Evolutionary conservation across 1,140 invertebrate species (phyloP).

Genomic region (Drosophila rhopaloa): DNA sequence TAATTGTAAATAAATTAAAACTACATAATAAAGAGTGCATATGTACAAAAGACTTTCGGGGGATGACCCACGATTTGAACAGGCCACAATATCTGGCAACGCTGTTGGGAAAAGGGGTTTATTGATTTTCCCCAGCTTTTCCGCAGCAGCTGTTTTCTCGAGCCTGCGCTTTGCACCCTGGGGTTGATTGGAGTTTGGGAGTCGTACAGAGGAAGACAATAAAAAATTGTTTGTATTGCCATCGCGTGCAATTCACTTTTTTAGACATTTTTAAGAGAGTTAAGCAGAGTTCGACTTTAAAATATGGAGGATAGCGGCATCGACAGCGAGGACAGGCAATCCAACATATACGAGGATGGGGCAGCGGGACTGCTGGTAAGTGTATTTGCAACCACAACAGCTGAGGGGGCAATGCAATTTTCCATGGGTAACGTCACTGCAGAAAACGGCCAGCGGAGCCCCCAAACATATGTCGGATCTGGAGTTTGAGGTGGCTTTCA

Average conservation of each 20-base stretch:
- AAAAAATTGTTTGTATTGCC: constrained; percentile 71
- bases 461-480: constrained; percentile 77
- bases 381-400: constrained; percentile 15
- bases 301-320: constrained; percentile 81
- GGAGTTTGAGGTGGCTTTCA: constrained; percentile 78
- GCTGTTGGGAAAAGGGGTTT: constrained; percentile 44
- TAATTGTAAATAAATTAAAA: constrained; percentile 84
- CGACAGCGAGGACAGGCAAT: constrained; percentile 81
- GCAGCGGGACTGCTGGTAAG: constrained; percentile 71
- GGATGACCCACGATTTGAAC: constrained; percentile 13
- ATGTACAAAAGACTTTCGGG: constrained; percentile 42
- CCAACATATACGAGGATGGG: constrained; percentile 71
- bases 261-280: constrained; percentile 16
- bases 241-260: constrained; percentile 45
- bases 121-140: constrained; percentile 66
- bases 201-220: constrained; percentile 53
- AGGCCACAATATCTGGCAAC: constrained; percentile 52
- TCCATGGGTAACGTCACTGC: constrained; percentile 39
- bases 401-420: constrained; percentile 29
- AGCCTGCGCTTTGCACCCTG: constrained; percentile 56
- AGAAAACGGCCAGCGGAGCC: constrained; percentile 74
- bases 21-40: constrained; percentile 74
- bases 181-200: constrained; percentile 72
- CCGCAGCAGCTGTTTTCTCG: constrained; percentile 64
- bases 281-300: not conserved